Evolutionary conservation across 1,140 invertebrate genomes (phyloP), one percentile per base, ranked within the genome.

Genomic region (Parapsyche elsis): DNA sequence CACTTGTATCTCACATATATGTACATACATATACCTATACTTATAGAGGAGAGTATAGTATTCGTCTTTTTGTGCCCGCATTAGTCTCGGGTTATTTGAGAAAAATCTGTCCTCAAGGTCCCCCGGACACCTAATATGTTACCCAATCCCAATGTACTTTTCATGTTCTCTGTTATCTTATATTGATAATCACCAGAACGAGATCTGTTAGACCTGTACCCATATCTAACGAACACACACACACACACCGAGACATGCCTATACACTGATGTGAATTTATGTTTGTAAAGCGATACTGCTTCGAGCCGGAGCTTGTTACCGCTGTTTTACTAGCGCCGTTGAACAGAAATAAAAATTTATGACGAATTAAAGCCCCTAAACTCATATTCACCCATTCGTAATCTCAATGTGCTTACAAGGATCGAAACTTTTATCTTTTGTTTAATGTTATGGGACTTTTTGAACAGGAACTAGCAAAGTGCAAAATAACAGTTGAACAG

Each of bases 151-250:
- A 81, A 83, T 83, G 81, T 83, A 78, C 76, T 83, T 81, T 81
- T 73, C 81, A 70, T 83, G 81, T 83, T 81, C 76, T 57, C 59
- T 21, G 53, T 77, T 83, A 83, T 83, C 81, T 83, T 75, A 81
- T 76, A 79, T 74, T 74, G 79, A 81, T 81, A 81, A 83, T 83
- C 81, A 78, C 79, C 79, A 70, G 76, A 83, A 79, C 81, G 79
- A 80, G 79, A 81, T 81, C 76, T 80, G 79, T 79, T 79, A 78
- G 81, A 76, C 59, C 73, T 19, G 26, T 74, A 24, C 26, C 71
- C 14, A 24, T 46, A 24, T 74, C 23, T 71, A 71, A 10, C 49
- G 49, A 53, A 53, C 49, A 53, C 16, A 14, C 10, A 16, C 16
- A 53, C 16, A 53, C 12, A 53, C 4, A 53, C 10, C 5, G 5